A percentile compares a stretch with the other conserved stretches of the same genome.
Conservation (phyloP, 2,797 vertebrate species). For the Smutsia temminckii region DNA sequence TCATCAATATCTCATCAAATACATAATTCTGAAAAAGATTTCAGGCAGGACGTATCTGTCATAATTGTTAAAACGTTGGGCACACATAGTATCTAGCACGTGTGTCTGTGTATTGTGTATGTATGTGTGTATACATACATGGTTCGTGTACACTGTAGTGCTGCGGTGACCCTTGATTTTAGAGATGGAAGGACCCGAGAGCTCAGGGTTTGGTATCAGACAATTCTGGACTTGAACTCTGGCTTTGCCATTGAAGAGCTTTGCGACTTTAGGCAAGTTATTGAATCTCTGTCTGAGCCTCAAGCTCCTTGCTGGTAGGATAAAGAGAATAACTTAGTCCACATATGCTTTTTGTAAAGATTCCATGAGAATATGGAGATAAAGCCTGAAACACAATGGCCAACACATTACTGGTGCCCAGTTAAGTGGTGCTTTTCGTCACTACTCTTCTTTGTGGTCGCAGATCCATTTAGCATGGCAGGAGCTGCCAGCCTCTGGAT, state of each 20-base stretch:
- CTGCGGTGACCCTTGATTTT: neutral
- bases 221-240: neutral
- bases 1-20: neutral
- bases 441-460: neutral
- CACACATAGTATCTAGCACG: neutral
- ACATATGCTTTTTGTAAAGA: neutral
- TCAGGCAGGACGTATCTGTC: neutral
- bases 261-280: neutral
- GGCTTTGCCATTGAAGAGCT: neutral
- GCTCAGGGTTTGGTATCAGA: neutral
- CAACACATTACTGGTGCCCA: neutral
- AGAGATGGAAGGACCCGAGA: neutral
- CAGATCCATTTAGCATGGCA: too few species aligned
- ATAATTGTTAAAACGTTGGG: neutral
- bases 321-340: neutral
- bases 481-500: neutral
- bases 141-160: neutral
- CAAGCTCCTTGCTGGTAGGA: neutral
- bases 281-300: neutral
- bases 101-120: neutral
- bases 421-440: neutral
- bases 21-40: neutral
- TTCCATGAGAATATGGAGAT: neutral
- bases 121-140: fast-evolving
- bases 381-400: neutral